Base-by-base conservation (phyloP, 2,888 invertebrate species). In the Gymnoscelis rufifasciata region DNA sequence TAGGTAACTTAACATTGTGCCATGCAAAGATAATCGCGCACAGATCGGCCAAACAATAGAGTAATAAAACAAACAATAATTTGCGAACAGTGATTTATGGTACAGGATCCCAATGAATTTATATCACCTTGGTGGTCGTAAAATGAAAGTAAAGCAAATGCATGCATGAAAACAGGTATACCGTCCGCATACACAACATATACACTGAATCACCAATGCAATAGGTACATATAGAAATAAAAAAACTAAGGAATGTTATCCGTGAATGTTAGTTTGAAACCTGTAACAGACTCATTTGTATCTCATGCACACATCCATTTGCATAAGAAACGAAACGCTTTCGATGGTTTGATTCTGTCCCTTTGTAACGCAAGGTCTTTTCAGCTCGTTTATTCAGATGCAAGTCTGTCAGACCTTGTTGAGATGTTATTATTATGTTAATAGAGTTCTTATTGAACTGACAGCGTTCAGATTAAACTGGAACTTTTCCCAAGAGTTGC, bases 271-370 rank as follows among this genome's bases (percentile, higher is more conserved):
- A 19, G 33, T 19, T 31, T 10, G n/a, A 33, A 33, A 19, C 33
- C 33, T 33, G 23, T 60, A 76, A 78, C 77, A 74, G 75, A 81
- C 56, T 64, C 56, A 63, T 73, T 61, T 68, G 69, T 78, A 70
- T 71, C 48, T 43, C 64, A 54, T 52, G 50, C 63, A 67, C 68
- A 72, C 68, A 68, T 59, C 50, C 58, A 82, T 86, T 84, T 79
- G 71, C 82, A 83, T 83, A 75, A 75, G 79, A 81, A 82, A 76
- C 71, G 71, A 71, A 54, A 74, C 57, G 57, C 68, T 73, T 73
- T 65, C 73, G 74, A 74, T 77, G 74, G 76, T 78, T 80, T 74
- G 71, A 78, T 83, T 78, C 75, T 66, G 60, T 64, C 63, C 62
- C 68, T 67, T 73, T 74, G 71, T 69, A 54, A 62, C 65, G 59